Evolutionary conservation across 2,797 vertebrate species (phyloP), one percentile per base, ranked within the genome.

Genomic region (Iguana delicatissima): DNA sequence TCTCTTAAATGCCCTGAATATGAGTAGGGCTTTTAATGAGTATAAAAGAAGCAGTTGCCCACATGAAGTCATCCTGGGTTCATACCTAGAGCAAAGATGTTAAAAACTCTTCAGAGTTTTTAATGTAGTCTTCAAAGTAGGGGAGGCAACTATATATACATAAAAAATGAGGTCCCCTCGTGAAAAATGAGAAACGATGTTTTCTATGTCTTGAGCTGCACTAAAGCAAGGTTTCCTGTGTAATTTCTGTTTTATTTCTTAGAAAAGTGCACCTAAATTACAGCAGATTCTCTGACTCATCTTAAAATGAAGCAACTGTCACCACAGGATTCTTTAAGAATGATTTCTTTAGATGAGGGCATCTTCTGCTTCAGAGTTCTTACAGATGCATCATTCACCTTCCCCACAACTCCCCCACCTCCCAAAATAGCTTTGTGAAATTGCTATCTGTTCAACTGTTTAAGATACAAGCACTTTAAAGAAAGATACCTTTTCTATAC

Each of bases 401-500:
- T 72, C 29, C 64, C 50, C 24, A 14, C 76, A 85, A 42, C 35
- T 55, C 76, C 83, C 62, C 62, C 76, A 55, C 59, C 64, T 59
- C 83, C 50, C 7, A 86, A 90, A 90, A 86, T 86, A 90, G 84
- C 76, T 85, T 90, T 90, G 50, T 85, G 84, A 89, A 88, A 91
- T 74, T 85, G 69, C 26, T 42, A 85, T 81, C 42, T 86, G 35
- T 88, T 91, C 90, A 91, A 85, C 22, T 73, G 32, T 88, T 73
- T 73, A 67, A 55, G 76, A n/a, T 42, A 73, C 67, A 84, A 52
- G 32, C 38, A 84, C 16, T 84, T 59, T 84, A 59, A 79, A 85
- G 1, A 72, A 55, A 20, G 20, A 86, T 22, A 80, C 12, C n/a
- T 38, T 84, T 84, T 84, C 85, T 85, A 82, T 24, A 88, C 72